Evolutionary conservation across 2,888 invertebrate genomes (phyloP).

Genomic region (Lepetodrilus schrolli): DNA sequence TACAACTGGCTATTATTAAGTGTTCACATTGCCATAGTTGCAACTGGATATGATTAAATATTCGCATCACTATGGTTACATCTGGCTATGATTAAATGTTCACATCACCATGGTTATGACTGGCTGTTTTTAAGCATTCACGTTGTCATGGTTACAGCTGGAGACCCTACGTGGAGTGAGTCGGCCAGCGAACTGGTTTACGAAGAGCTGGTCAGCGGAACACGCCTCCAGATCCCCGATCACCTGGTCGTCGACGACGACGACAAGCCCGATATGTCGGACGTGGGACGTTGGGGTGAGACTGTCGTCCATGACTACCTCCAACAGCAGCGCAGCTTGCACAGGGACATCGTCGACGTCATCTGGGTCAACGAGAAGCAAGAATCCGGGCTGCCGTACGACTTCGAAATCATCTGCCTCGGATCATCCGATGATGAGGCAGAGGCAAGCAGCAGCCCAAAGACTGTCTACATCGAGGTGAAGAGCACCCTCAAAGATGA

Average conservation of each 20-base stretch:
- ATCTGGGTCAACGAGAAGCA: slow-evolving; percentile 60
- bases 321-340: slow-evolving; percentile 46
- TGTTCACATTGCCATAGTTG: neutral
- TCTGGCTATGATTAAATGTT: too few relatives aligned
- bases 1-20: neutral
- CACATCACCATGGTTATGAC: too few relatives aligned
- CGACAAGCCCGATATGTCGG: slow-evolving; percentile 37
- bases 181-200: slow-evolving; percentile 58
- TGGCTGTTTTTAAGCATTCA: too few relatives aligned
- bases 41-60: too few relatives aligned
- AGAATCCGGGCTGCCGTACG: slow-evolving; percentile 66
- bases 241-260: slow-evolving; percentile 36
- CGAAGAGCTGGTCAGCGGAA: slow-evolving; percentile 57
- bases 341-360: slow-evolving; percentile 50
- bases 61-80: too few relatives aligned
- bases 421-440: slow-evolving; percentile 45
- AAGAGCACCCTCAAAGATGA: slow-evolving; percentile 63
- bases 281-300: slow-evolving; percentile 71
- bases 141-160: neutral
- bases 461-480: slow-evolving; percentile 55
- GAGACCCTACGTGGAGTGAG: slow-evolving; percentile 58
- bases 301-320: slow-evolving; percentile 65
- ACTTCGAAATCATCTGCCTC: slow-evolving; percentile 60
- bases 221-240: slow-evolving; percentile 45
- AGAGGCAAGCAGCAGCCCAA: neutral